Base-by-base conservation (phyloP, 1,140 invertebrate genomes). In the Hermetia illucens region DNA sequence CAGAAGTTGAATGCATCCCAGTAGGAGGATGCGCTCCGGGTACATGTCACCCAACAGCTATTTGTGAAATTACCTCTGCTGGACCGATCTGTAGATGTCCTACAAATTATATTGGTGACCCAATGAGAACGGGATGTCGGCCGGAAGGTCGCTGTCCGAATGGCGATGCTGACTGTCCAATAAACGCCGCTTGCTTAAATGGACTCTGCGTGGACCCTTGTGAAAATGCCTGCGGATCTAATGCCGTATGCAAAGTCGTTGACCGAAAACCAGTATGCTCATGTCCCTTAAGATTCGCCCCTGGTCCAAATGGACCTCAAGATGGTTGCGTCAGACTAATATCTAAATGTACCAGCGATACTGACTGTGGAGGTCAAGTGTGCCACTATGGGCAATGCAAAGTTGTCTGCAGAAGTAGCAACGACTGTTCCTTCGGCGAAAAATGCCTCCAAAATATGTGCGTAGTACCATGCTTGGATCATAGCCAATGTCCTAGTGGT, bases 381-480 rank as follows among this genome's bases (percentile, higher is more conserved):
- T 93, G 88, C 55, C 69, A 79, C 8, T 78, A 82, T 50, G 79
- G 79, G 20, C 79, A 89, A 52, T 93, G 89, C 51, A 76, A 79
- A 61, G 74, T 79, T 13, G 80, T 85, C 1, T 93, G 89, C 51
- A 71, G 77, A 36, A 74, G 78, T 48, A 64, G 71, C 12, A 68
- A 71, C 33, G 85, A 92, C 48, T 93, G 89, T 58, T 79, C 82
- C 8, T 48, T 59, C 15, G 82, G 80, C 21, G 87, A 92, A 55
- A 69, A 72, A 48, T 93, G 88, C 55, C 58, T 77, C 2, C 74
- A 79, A 31, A 86, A 75, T 49, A 74, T 80, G 40, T 90, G 86
- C 46, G 70, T 77, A 37, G 65, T 78, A 5, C 71, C 82, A 37
- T 93, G 88, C 47, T 69, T 71, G 21, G 74, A 76, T 17, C 82